A percentile compares a stretch with the other conserved stretches of the same genome.
Evolutionary conservation across 2,797 vertebrate genomes (phyloP).

Genomic region (Falco novaeseelandiae): DNA sequence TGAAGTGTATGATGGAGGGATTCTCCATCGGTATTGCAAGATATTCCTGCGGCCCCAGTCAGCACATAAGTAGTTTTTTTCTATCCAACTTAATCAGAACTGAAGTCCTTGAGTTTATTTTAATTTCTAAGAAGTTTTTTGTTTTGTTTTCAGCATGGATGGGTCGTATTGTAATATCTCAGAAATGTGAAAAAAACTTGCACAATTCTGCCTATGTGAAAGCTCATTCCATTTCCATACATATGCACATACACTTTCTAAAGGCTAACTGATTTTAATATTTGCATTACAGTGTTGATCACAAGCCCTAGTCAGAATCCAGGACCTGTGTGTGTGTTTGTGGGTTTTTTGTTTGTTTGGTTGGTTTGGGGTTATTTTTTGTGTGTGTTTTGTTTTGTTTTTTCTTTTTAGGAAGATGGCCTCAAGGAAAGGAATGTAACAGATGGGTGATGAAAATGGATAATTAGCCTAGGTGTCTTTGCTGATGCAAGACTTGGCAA

Average conservation of each 20-base stretch:
- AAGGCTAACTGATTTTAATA: not conserved
- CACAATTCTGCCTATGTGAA: not conserved
- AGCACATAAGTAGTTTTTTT: not conserved
- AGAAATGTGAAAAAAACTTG: not conserved
- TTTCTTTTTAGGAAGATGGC: not conserved
- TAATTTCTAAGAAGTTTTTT: not conserved
- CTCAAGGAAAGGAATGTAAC: not conserved
- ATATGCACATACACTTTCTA: not conserved
- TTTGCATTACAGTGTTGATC: not conserved
- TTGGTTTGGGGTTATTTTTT: not conserved
- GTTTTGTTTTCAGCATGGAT: not conserved
- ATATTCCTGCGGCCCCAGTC: not conserved
- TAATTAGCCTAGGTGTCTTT: not conserved
- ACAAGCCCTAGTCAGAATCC: not conserved
- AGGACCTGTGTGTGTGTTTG: not conserved
- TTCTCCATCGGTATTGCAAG: not conserved
- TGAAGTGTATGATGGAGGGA: fast-evolving
- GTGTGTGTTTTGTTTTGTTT: not conserved
- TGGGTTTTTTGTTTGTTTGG: not conserved
- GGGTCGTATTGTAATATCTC: not conserved
- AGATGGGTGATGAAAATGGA: not conserved
- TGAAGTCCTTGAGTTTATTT: not conserved
- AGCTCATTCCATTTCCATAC: not conserved
- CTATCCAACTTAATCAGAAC: not conserved
- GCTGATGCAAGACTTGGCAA: not conserved